These are phyloP conservation scores for Neodiprion lecontei DNA, from an alignment of 1,140 invertebrate genomes.

Conservation along the genomic window DNA sequence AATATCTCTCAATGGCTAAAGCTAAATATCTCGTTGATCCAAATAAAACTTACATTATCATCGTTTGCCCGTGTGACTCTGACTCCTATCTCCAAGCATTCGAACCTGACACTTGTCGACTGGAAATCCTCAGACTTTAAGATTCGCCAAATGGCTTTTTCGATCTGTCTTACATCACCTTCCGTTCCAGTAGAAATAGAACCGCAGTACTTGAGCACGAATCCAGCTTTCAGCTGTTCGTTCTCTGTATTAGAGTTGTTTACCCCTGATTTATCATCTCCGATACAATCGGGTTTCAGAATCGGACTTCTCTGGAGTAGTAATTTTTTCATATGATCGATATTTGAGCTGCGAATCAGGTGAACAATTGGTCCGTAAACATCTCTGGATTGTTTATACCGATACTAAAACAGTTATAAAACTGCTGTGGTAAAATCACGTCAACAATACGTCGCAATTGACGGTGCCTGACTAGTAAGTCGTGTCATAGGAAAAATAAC, in stretches of 20 bases:
- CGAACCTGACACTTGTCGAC: constrained; percentile 56
- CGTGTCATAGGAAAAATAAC: no score
- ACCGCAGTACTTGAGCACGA: constrained; percentile 59
- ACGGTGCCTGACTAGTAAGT: no score
- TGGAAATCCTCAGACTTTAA: constrained; percentile 42
- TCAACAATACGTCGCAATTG: no score
- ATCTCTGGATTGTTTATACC: constrained; percentile 44
- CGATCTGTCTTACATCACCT: constrained; percentile 66
- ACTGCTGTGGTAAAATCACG: not conserved
- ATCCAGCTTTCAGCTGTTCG: constrained; percentile 49
- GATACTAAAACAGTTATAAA: constrained; percentile 35
- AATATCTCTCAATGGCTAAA: constrained; percentile 13
- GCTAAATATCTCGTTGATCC: not conserved
- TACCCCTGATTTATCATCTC: constrained; percentile 16
- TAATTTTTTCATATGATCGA: constrained; percentile 42
- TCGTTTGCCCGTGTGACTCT: constrained; percentile 53
- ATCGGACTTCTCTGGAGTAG: constrained; percentile 31
- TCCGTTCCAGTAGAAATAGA: constrained; percentile 54
- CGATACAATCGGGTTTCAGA: constrained; percentile 19
- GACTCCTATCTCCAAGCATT: constrained; percentile 64
- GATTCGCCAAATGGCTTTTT: constrained; percentile 58
- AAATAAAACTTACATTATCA: constrained; percentile 42
- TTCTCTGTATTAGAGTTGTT: constrained; percentile 12
- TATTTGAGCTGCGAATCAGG: constrained; percentile 45
- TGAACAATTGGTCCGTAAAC: constrained; percentile 52